Base-by-base conservation (phyloP, 2,888 invertebrate genomes). In the Acleris sparsana region DNA sequence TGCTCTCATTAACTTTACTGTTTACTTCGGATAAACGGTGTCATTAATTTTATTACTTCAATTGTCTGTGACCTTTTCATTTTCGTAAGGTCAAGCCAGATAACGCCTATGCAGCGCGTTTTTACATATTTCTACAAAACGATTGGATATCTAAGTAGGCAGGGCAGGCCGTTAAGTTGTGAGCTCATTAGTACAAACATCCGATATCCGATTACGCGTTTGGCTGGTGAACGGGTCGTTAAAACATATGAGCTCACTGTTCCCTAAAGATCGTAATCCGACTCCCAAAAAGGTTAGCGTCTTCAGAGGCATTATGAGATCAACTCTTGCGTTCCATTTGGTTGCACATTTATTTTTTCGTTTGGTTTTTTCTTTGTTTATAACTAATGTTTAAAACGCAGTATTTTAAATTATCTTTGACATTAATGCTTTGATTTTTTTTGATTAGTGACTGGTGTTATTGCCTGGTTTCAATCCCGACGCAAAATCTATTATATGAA, bases 171-270 rank as follows among this genome's bases (percentile, higher is more conserved):
- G 61, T 66, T 61, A 61, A 61, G 65, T 65, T 57, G 61, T 66
- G 66, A 62, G 66, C 66, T 66, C 66, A 57, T 66, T 66, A 66
- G 58, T 59, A 18, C 20, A 52, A 57, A 66, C 66, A 62, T 62
- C 53, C 52, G 57, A 57, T 66, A 62, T 66, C 57, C 20, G 56
- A 62, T 66, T 66, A 65, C 65, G 33, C 17, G 48, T 59, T 61
- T 44, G 44, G 20, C 16, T 22, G 64, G 33, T 52, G 59, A 51
- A 56, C 46, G 17, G 53, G 48, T 29, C 49, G 55, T 65, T 61
- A 51, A 66, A 61, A 66, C 60, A 39, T 57, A 53, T 53, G 66
- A 57, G 49, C 48, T 63, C 39, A 59, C 53, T 64, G 53, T 51
- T 65, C 33, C 52, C 25, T 43, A 17, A 53, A 53, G 52, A 56